Conservation (phyloP, 2,113 vertebrate genomes). For the Salvelinus fontinalis region DNA sequence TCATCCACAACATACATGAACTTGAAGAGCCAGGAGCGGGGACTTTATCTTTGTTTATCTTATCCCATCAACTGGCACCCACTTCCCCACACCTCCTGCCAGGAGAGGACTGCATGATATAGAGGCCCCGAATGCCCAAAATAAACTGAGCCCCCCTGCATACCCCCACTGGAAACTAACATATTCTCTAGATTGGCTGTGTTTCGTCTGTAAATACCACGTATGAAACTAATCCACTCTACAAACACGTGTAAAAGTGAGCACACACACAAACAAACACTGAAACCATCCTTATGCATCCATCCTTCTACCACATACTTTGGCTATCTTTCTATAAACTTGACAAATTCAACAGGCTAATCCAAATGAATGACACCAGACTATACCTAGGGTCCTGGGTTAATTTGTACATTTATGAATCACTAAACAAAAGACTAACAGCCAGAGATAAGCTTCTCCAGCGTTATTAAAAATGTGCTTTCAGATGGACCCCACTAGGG, state of each 20-base stretch:
- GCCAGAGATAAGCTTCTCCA: not conserved
- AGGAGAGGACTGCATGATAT: slow-evolving; percentile 40
- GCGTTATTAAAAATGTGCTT: slow-evolving; percentile 42
- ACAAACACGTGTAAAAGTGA: slow-evolving; percentile 26
- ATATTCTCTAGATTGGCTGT: slow-evolving; percentile 58
- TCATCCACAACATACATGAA: not conserved
- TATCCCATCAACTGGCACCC: slow-evolving; percentile 69
- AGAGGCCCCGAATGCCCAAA: slow-evolving; percentile 67
- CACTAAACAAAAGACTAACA: slow-evolving; percentile 19
- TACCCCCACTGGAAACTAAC: slow-evolving; percentile 28
- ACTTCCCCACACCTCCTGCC: slow-evolving; percentile 53
- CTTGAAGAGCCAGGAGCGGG: not conserved
- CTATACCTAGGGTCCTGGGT: not conserved
- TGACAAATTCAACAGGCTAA: slow-evolving; percentile 64
- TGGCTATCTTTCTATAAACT: slow-evolving; percentile 45
- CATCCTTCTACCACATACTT: slow-evolving; percentile 51
- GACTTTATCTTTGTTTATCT: slow-evolving; percentile 47
- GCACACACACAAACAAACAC: slow-evolving; percentile 33
- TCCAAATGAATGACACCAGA: slow-evolving; percentile 56
- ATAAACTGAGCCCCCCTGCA: slow-evolving; percentile 62
- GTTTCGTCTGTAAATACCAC: slow-evolving; percentile 32
- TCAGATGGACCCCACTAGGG: slow-evolving; percentile 19
- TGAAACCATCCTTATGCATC: slow-evolving; percentile 36
- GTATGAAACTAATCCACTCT: slow-evolving; percentile 17
- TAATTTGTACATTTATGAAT: slow-evolving; percentile 25